Evolutionary conservation across 1,140 invertebrate species (phyloP), one percentile per base, ranked within the genome.

Genomic region (Gryllus bimaculatus): DNA sequence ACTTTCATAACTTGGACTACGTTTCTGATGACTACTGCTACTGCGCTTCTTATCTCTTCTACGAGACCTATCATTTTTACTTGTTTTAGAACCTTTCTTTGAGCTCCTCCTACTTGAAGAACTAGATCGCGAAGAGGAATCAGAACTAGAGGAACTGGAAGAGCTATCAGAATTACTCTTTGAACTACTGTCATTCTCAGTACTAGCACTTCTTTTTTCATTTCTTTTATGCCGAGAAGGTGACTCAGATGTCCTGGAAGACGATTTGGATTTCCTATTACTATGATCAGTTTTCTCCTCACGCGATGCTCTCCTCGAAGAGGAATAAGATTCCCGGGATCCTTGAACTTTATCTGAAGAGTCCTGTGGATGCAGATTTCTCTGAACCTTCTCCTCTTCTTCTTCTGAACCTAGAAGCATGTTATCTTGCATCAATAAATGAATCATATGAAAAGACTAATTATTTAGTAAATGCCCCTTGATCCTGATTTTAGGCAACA

Each of bases 81-180:
- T 48, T 20, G 15, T 48, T 77, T 77, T 77, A 8, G 76, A 49
- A 48, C 47, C 48, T 47, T 54, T 77, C 20, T 77, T 77, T 48
- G 47, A 77, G 20, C 76, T 77, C 20, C 21, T 47, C 7, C 76
- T 77, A 77, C 76, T 77, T 20, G 47, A 77, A 26, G 76, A 77
- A 48, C 76, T 77, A 77, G 76, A 77, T 21, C 76, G 76, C 8
- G 76, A 77, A 48, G 76, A 77, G n/a, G 47, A 48, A 20, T 48
- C 48, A 8, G 76, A 77, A 20, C 10, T 48, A 20, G 76, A 77
- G 5, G 76, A 77, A 20, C 47, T n/a, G 0, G 76, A 77, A 18
- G 76, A 54, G 21, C 76, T 77, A 77, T 77, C n/a, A 54, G 76
- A 77, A 77, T 77, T 77, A 77, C 76, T 77, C 20, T 77, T 77